phyloP scores from a whole-genome alignment of 1,140 invertebrate species.

The Neoseiulus cucumeris region DNA sequence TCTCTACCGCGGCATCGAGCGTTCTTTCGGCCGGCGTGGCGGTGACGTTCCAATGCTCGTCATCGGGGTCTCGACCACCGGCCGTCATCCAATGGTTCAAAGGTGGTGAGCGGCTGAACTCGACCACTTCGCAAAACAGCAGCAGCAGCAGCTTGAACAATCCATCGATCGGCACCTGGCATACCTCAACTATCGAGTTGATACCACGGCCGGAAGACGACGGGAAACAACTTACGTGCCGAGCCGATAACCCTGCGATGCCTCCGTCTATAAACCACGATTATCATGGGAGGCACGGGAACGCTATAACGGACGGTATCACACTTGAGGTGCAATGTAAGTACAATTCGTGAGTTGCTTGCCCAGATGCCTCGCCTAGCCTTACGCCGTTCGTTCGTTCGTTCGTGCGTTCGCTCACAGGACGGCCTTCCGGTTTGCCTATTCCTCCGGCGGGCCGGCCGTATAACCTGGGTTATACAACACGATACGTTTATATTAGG shows the following conservation, averaged over 20 bases:
- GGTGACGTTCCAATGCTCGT: slow-evolving; percentile 61
- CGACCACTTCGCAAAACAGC: neutral
- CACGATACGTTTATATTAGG: no score
- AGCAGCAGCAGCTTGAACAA: neutral
- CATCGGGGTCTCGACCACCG: slow-evolving; percentile 63
- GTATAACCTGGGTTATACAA: no score
- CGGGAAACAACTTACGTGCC: slow-evolving; percentile 18
- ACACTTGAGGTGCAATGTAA: slow-evolving; percentile 39
- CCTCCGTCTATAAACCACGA: neutral
- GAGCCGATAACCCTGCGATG: slow-evolving; percentile 18
- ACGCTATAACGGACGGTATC: slow-evolving; percentile 49
- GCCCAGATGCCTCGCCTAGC: no score
- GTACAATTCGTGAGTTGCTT: slow-evolving; percentile 20
- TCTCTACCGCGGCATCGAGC: slow-evolving; percentile 55
- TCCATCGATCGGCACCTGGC: neutral
- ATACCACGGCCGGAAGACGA: slow-evolving; percentile 38
- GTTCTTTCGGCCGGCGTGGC: slow-evolving; percentile 49
- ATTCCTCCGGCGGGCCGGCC: no score
- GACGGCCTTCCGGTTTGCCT: no score
- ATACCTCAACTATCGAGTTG: slow-evolving; percentile 26
- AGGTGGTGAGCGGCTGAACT: neutral
- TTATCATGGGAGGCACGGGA: slow-evolving; percentile 31
- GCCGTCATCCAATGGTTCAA: slow-evolving; percentile 61
- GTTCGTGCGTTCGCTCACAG: no score
- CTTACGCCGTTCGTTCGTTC: no score